Evolutionary conservation across 2,113 vertebrate genomes (phyloP), one percentile per base, ranked within the genome.

Genomic region (Triplophysa siluroides): DNA sequence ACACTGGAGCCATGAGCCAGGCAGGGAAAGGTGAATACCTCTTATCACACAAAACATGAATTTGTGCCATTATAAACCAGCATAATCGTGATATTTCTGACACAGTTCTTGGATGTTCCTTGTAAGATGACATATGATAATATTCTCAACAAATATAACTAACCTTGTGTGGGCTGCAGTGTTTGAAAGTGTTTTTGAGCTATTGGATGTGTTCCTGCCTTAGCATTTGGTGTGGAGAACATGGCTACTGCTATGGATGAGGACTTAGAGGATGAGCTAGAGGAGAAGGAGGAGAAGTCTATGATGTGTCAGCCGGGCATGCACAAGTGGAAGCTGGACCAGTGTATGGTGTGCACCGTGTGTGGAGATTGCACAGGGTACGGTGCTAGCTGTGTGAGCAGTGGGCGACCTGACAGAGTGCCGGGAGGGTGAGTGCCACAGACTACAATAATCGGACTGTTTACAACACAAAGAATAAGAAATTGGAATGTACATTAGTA

Each of bases 211-310:
- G n/a, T 21, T 50, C 29, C 13, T 43, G 13, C 45, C n/a, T 3
- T 80, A 97, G 98, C 95, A 0, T 98, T 99, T 88, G 97, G 97
- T 56, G 94, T 98, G 61, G 98, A 99, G 91, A 98, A 95, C 84
- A 99, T 99, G 98, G 98, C 98, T 82, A 99, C 98, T 69, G 97
- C 98, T 62, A 99, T 99, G 98, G 98, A 99, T 83, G 98, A 99
- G 88, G 98, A 99, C 83, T 87, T 99, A 79, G 98, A 99, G 85
- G 98, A 99, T 41, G 98, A 99, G 72, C 87, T 98, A 13, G 98
- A 99, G 87, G 97, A 99, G 74, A 98, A 99, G 84, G 97, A 99
- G 85, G 97, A 99, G 88, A 99, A 98, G 82, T 97, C 97, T 73
- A 95, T 99, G 93, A 99, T 99, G 97, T 99, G 98, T 83, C 95